phyloP scores from a whole-genome alignment of 1,140 invertebrate genomes.

The Lepidostoma basale region DNA sequence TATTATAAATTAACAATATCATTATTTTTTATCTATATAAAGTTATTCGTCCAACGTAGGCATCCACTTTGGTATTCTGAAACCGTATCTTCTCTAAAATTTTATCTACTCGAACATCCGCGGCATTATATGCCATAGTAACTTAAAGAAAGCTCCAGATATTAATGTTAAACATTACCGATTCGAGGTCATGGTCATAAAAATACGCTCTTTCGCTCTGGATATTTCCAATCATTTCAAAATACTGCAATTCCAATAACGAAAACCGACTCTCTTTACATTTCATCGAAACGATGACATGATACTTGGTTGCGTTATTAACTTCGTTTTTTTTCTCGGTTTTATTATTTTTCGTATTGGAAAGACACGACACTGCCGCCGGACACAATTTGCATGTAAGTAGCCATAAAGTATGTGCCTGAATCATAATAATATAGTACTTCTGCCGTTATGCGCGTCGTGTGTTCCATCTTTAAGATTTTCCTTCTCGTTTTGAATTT shows the following conservation, averaged over 20 bases:
- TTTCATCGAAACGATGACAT: constrained; percentile 41
- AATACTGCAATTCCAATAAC: not conserved
- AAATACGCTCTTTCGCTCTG: not conserved
- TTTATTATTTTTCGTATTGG: constrained; percentile 34
- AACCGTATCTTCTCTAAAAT: too few relatives aligned
- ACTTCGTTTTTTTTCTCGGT: constrained; percentile 31
- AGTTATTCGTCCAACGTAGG: too few relatives aligned
- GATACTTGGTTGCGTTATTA: constrained; percentile 42
- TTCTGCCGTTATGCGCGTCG: constrained; percentile 34
- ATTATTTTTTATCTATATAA: too few relatives aligned
- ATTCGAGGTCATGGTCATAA: not conserved
- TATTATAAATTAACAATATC: too few relatives aligned
- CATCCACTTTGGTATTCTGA: too few relatives aligned
- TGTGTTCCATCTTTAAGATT: not conserved
- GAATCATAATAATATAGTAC: constrained; percentile 37
- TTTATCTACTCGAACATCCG: too few relatives aligned
- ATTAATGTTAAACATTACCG: too few relatives aligned
- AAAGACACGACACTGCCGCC: constrained; percentile 10
- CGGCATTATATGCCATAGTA: too few relatives aligned
- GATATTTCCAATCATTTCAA: not conserved
- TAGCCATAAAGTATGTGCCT: constrained; percentile 40
- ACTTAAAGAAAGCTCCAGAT: too few relatives aligned
- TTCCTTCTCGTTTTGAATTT: not conserved
- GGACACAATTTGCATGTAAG: constrained; percentile 42
- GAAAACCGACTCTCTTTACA: constrained; percentile 9